These are phyloP conservation scores for Sitodiplosis mosellana DNA, from an alignment of 1,140 invertebrate species.

Conservation along the genomic window DNA sequence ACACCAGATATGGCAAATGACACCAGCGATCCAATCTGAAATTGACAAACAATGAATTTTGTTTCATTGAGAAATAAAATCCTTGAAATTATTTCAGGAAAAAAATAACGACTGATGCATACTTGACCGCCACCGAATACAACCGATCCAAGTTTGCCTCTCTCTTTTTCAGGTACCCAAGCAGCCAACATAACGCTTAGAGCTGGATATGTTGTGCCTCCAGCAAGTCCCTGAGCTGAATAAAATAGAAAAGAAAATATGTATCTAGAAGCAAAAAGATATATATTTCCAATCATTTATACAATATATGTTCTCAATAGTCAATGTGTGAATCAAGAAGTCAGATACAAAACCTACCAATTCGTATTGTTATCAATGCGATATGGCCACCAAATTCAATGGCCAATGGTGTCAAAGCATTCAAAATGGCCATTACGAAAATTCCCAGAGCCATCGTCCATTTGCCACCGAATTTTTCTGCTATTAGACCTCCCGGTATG, in stretches of 20 bases:
- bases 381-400: not conserved
- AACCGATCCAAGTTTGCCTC: conserved; percentile 50
- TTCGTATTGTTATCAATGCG: no score
- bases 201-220: conserved; percentile 60
- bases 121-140: conserved; percentile 49
- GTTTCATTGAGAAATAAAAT: not conserved
- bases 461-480: no score
- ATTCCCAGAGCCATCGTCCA: no score
- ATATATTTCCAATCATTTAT: no score
- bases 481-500: no score
- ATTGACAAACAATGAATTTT: not conserved
- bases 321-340: no score
- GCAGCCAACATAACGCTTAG: conserved; percentile 50
- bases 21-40: conserved; percentile 46
- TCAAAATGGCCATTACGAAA: no score
- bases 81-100: not conserved
- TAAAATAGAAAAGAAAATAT: conserved; percentile 19
- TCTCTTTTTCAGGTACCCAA: conserved; percentile 54
- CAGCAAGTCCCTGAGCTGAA: conserved; percentile 50
- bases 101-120: conserved; percentile 3
- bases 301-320: no score
- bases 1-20: conserved; percentile 53
- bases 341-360: no score
- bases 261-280: conserved; percentile 24
- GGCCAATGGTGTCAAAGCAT: no score